Percentiles rank a stretch among this genome's conserved stretches.
These are phyloP conservation scores for Congeria kusceri DNA, from an alignment of 2,888 invertebrate genomes.

Conservation along the genomic window DNA sequence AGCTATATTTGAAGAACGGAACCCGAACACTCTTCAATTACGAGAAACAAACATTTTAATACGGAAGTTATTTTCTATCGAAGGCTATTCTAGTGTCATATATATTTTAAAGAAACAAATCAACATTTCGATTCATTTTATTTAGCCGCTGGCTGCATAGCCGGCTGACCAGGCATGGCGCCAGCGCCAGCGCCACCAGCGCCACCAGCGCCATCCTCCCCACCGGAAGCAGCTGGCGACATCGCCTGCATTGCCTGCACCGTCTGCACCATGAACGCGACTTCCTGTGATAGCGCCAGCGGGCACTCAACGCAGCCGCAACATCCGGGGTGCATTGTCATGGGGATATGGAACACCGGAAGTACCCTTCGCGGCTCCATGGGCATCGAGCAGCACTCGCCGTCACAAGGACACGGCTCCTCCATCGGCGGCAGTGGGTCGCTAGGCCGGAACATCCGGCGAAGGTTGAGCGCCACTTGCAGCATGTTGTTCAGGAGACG, in stretches of 20 bases:
- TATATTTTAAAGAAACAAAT: too few species aligned
- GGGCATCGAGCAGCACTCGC: slow-evolving; percentile 52
- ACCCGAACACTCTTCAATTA: too few species aligned
- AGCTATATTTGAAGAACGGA: too few species aligned
- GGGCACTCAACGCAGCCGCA: slow-evolving; percentile 64
- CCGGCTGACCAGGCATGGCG: not conserved
- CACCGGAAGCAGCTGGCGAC: not conserved
- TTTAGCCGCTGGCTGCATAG: too few species aligned
- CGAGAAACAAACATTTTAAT: too few species aligned
- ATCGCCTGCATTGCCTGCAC: slow-evolving; percentile 11
- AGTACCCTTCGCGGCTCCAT: slow-evolving; percentile 49
- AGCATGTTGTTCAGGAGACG: slow-evolving; percentile 34
- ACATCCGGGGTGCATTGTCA: slow-evolving; percentile 51
- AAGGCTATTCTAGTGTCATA: too few species aligned
- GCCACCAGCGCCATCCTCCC: not conserved
- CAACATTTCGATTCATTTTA: too few species aligned
- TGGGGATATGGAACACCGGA: slow-evolving; percentile 54
- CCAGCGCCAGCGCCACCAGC: not conserved
- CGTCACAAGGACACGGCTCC: slow-evolving; percentile 61
- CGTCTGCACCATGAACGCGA: slow-evolving; percentile 39
- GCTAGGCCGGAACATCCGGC: slow-evolving; percentile 29
- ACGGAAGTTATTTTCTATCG: too few species aligned
- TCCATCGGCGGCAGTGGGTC: slow-evolving; percentile 43
- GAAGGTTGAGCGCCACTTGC: slow-evolving; percentile 26
- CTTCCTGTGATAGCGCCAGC: slow-evolving; percentile 34